Evolutionary conservation across 2,113 vertebrate species (phyloP), one percentile per base, ranked within the genome.

Genomic region (Crotalus helleri): DNA sequence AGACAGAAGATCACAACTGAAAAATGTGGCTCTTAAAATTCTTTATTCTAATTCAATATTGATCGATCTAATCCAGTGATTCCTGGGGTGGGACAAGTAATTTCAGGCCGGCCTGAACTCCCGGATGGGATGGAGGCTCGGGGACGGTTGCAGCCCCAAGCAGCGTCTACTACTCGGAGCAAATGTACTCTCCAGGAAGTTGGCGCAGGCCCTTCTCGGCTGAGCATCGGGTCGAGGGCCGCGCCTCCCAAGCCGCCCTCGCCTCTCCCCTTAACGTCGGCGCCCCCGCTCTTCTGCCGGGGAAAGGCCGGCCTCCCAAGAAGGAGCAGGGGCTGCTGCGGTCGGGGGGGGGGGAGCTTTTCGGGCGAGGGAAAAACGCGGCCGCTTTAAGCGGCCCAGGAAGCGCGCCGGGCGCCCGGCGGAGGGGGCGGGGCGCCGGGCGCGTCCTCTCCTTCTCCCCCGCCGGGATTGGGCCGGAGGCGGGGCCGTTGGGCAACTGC

Each of bases 401-500:
- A 61, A 29, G 10, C 3, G 26, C 10, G 9, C 59, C 24, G 10
- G 49, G 26, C 3, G 9, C 59, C 24, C 3, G 49, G 49, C 0
- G 5, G 17, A 39, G 15, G 15, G 69, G n/a, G 69, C 64, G n/a
- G n/a, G 69, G n/a, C 69, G 5, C 61, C 29, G 58, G 7, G 2
- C 61, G 29, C 61, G 10, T 33, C 85, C 5, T 19, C 26, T 26
- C 23, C 58, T 39, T 39, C 39, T 13, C 7, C 49, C 1, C 13
- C 39, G 91, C 61, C 21, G 55, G 26, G 13, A 23, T 54, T 87
- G 81, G 64, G 2, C 10, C 29, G 17, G 39, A 26, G 88, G 24
- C 10, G 24, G 8, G 51, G 19, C 6, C 58, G 93, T 91, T 51
- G 23, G 91, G 95, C 23, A 59, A 95, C 81, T 96, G 97, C 97